Conservation (phyloP, 1,140 invertebrate species). For the Hydropsyche tenuis region DNA sequence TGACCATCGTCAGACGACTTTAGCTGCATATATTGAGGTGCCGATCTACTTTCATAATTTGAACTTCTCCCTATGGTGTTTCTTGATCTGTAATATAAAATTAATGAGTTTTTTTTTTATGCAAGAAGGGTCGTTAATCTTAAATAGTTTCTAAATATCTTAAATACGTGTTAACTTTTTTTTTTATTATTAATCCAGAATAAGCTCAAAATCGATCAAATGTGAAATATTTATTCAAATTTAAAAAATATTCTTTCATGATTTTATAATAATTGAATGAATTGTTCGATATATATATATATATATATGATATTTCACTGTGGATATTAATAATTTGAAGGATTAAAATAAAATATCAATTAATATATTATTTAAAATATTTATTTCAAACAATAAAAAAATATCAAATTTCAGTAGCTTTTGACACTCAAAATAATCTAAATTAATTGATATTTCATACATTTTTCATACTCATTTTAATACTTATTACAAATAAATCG, state of each 20-base stretch:
- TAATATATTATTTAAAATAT: not conserved
- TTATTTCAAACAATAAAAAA: not conserved
- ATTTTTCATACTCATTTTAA: no score
- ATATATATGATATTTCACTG: no score
- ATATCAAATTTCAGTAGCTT: not conserved
- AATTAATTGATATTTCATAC: not conserved
- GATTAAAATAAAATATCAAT: not conserved
- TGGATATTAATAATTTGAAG: not conserved
- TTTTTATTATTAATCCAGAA: no score
- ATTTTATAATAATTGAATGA: no score
- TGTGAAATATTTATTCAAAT: no score
- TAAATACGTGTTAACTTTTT: no score
- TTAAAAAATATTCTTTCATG: slow-evolving; percentile 24
- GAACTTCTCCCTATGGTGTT: slow-evolving; percentile 49
- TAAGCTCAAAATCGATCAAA: no score
- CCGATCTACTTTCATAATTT: slow-evolving; percentile 49
- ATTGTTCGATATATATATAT: no score
- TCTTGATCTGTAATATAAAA: slow-evolving; percentile 51
- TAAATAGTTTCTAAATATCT: no score
- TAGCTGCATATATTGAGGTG: slow-evolving; percentile 53
- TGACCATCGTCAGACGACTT: slow-evolving; percentile 52
- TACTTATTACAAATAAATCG: no score
- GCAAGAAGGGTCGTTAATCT: no score
- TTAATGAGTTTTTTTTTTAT: no score
- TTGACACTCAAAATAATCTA: not conserved